These are phyloP conservation scores for Prunella himalayana DNA, from an alignment of 2,113 vertebrate species.

Conservation along the genomic window DNA sequence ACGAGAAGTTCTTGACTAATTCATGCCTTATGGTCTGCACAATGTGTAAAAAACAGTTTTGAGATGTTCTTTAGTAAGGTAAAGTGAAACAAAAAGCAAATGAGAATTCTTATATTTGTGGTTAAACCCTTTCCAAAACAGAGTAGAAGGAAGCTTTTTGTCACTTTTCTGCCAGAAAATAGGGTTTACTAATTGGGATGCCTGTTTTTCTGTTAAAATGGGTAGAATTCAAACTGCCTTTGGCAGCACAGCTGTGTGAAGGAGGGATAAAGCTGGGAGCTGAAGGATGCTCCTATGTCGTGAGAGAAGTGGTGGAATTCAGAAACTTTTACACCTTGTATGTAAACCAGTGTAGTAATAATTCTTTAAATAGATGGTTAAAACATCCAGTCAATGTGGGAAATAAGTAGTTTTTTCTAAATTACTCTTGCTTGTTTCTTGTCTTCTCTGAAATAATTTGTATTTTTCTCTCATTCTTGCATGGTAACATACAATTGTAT, in stretches of 20 bases:
- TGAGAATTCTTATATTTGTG: background rate
- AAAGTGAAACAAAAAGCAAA: background rate
- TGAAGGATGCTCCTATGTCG: background rate
- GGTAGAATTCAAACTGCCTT: background rate
- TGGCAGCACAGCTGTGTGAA: background rate
- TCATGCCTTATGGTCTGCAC: background rate
- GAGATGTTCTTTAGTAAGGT: background rate
- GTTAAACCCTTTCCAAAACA: background rate
- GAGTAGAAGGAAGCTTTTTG: background rate
- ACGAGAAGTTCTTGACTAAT: background rate
- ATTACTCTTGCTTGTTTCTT: background rate
- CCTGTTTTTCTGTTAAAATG: background rate
- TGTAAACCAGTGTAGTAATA: fast-evolving
- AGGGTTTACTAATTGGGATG: background rate
- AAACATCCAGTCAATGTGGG: background rate
- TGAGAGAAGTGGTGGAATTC: background rate
- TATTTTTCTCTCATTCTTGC: background rate
- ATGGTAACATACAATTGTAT: background rate
- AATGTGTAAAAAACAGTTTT: background rate
- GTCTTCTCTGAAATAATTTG: background rate
- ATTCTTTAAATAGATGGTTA: background rate
- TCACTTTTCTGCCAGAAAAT: background rate
- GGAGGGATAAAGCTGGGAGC: background rate
- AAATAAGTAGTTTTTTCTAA: background rate
- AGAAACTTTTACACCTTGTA: background rate